Evolutionary conservation across 2,888 invertebrate genomes (phyloP).

Genomic region (Hermaeophaga mercurialis): DNA sequence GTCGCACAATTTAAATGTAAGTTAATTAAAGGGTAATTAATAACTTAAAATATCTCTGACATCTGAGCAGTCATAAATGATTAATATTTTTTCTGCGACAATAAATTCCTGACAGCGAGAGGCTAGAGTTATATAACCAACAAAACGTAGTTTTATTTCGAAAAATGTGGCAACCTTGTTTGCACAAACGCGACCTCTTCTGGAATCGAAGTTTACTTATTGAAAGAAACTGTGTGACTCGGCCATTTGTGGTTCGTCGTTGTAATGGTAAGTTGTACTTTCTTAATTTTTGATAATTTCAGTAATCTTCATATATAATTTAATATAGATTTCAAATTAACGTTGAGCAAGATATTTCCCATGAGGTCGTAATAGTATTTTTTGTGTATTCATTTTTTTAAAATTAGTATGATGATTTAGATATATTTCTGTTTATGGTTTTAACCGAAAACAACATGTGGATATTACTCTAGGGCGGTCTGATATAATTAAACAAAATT

Average conservation of each 20-base stretch:
- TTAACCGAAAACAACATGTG: conserved; percentile 65
- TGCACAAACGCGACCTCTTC: conserved; percentile 2
- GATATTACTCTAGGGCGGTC: conserved; percentile 78
- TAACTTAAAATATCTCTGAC: too few species aligned
- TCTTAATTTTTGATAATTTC: background rate
- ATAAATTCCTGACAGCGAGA: too few species aligned
- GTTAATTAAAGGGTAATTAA: too few species aligned
- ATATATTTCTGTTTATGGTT: conserved; percentile 68
- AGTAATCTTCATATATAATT: conserved; percentile 2
- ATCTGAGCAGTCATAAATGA: too few species aligned
- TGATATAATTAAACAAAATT: too few species aligned
- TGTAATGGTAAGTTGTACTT: conserved; percentile 18
- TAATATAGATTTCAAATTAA: background rate
- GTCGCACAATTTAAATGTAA: too few species aligned
- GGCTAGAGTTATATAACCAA: too few species aligned
- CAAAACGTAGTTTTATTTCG: too few species aligned
- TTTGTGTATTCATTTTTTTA: conserved; percentile 4
- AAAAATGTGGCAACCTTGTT: too few species aligned
- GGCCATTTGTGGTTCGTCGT: conserved; percentile 22
- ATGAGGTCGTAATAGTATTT: too few species aligned
- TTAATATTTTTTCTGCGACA: too few species aligned
- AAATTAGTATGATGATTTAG: conserved; percentile 67
- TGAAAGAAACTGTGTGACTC: conserved; percentile 1
- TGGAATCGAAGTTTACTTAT: background rate
- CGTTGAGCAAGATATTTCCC: too few species aligned